A percentile compares a stretch with the other conserved stretches of the same genome.
Evolutionary conservation across 2,888 invertebrate species (phyloP).

Genomic region (Parthenolecanium corni): DNA sequence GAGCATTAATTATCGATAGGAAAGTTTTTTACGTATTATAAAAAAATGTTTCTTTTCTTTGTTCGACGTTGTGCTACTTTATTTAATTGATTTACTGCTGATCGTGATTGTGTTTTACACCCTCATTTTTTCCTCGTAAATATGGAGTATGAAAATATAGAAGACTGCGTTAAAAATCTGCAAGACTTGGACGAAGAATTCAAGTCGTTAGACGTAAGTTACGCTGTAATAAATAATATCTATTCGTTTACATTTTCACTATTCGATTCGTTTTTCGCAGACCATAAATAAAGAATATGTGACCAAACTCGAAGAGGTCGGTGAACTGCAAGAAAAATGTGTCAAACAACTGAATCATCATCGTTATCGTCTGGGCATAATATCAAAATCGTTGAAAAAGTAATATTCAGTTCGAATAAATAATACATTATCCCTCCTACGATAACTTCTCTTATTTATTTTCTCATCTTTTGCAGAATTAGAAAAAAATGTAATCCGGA

Average conservation of each 20-base stretch:
- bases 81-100: too few relatives aligned
- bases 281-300: conserved; percentile 69
- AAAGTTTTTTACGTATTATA: too few relatives aligned
- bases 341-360: conserved; percentile 82
- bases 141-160: conserved; percentile 36
- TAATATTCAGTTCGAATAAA: too few relatives aligned
- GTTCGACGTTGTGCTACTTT: too few relatives aligned
- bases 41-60: too few relatives aligned
- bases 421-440: too few relatives aligned
- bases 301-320: conserved; percentile 71
- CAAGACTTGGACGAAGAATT: conserved; percentile 65
- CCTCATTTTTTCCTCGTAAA: too few relatives aligned
- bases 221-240: not conserved
- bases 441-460: too few relatives aligned
- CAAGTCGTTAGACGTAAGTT: conserved; percentile 64
- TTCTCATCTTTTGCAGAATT: conserved; percentile 36
- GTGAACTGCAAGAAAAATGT: conserved; percentile 73
- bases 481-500: conserved; percentile 35
- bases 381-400: conserved; percentile 66
- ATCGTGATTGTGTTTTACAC: too few relatives aligned
- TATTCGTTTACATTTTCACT: not conserved
- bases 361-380: conserved; percentile 74
- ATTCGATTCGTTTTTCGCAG: conserved; percentile 41
- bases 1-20: not conserved
- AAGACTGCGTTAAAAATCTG: conserved; percentile 58